Base-by-base conservation (phyloP, 2,888 invertebrate genomes). In the Pandemis heparana region DNA sequence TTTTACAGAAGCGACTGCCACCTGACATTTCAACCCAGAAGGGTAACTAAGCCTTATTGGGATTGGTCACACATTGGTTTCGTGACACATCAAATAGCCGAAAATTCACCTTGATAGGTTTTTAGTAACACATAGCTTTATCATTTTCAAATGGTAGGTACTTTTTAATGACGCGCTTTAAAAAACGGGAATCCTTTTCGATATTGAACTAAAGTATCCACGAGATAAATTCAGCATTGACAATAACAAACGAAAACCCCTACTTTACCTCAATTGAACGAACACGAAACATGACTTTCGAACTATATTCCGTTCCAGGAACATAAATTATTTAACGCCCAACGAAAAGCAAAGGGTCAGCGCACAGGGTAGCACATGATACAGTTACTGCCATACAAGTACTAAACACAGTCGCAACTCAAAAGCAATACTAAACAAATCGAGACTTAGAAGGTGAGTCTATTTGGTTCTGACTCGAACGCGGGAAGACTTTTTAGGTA, bases 291-390 rank as follows among this genome's bases (percentile, higher is more conserved):
- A 48, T 62, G 16, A 41, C 56, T 68, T 56, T 32, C 64, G 56
- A 56, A 67, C 66, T 67, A 86, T 87, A 87, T 85, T 86, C 85
- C 81, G 83, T 67, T 68, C 65, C 74, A 65, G 65, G 74, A n/a
- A 51, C 76, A 76, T 77, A 75, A 68, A 74, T 77, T 75, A 75
- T 74, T 73, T 75, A 71, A 75, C 70, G 80, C 83, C 83, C 83
- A 85, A 85, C 84, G 68, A 51, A n/a, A 60, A 60, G 77, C 83
- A 83, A 78, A 80, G 83, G 89, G 87, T 88, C 86, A 87, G 73
- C 70, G 74, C 76, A 70, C 75, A 65, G 80, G 78, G 81, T 78
- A 82, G 76, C 82, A 81, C 80, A 79, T 82, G 84, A 85, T 86
- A 86, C 83, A 82, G 81, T 86, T 82, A 83, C 81, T 77, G 78